These are phyloP conservation scores for Gavia stellata DNA, from an alignment of 2,113 vertebrate genomes.

Conservation along the genomic window DNA sequence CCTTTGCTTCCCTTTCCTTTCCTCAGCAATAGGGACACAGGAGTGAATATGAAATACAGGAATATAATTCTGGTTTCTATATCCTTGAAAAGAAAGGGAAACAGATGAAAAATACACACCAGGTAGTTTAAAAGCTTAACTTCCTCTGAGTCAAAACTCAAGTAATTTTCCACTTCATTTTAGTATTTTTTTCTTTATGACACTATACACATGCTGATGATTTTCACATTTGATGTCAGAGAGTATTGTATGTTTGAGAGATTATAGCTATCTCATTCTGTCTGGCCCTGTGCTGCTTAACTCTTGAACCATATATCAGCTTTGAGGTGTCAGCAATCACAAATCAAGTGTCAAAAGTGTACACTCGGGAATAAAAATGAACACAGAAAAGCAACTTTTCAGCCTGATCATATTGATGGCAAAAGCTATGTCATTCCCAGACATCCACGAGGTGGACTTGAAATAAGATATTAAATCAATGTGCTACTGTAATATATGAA, in stretches of 20 bases:
- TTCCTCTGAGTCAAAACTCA: background rate
- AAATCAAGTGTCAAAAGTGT: slow-evolving; percentile 54
- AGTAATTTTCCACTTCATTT: background rate
- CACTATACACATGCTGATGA: background rate
- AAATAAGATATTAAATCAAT: slow-evolving; percentile 44
- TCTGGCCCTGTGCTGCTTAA: slow-evolving; percentile 1
- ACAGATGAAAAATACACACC: background rate
- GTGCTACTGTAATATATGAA: background rate
- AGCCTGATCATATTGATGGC: slow-evolving; percentile 11
- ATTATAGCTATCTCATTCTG: slow-evolving; percentile 42
- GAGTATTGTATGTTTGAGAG: background rate
- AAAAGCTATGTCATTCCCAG: slow-evolving; percentile 24
- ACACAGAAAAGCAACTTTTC: slow-evolving; percentile 44
- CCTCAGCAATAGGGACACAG: background rate
- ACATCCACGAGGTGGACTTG: background rate
- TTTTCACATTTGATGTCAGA: slow-evolving; percentile 34
- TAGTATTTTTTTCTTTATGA: background rate
- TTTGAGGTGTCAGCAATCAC: slow-evolving; percentile 39
- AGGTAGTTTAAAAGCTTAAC: background rate
- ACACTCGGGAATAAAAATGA: slow-evolving; percentile 54
- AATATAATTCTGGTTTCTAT: background rate
- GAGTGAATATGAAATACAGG: background rate
- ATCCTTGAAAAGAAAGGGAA: background rate
- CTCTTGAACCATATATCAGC: slow-evolving; percentile 29
- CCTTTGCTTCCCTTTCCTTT: too few species aligned